phyloP scores from a whole-genome alignment of 2,113 vertebrate genomes.

The Chamaea fasciata region DNA sequence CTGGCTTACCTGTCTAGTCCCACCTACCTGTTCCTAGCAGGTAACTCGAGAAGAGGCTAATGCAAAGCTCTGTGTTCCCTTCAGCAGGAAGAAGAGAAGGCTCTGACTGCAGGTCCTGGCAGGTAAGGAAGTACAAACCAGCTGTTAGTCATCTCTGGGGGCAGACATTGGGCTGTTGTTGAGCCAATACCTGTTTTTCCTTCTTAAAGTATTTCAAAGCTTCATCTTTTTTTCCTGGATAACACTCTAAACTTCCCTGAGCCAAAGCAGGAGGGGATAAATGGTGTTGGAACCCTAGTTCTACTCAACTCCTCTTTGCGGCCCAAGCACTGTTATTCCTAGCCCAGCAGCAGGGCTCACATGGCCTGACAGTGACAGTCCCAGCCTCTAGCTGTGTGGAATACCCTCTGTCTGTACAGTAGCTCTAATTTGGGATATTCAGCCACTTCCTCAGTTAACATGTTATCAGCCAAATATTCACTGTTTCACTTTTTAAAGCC shows the following conservation, averaged over 20 bases:
- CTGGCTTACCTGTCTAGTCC: background rate
- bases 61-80: background rate
- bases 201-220: background rate
- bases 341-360: background rate
- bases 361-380: background rate
- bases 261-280: background rate
- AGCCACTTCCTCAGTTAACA: background rate
- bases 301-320: background rate
- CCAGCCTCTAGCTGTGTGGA: background rate
- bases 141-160: background rate
- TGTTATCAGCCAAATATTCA: background rate
- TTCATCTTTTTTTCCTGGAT: background rate
- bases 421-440: background rate
- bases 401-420: background rate
- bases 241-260: background rate
- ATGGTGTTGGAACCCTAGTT: background rate
- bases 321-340: background rate
- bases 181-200: background rate
- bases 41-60: background rate
- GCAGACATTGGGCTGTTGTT: background rate
- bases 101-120: background rate
- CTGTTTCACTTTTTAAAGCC: background rate
- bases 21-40: conserved; percentile 15
- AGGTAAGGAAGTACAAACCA: background rate
- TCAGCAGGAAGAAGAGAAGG: background rate